Base-by-base conservation (phyloP, 2,888 invertebrate genomes). In the Timema cristinae region DNA sequence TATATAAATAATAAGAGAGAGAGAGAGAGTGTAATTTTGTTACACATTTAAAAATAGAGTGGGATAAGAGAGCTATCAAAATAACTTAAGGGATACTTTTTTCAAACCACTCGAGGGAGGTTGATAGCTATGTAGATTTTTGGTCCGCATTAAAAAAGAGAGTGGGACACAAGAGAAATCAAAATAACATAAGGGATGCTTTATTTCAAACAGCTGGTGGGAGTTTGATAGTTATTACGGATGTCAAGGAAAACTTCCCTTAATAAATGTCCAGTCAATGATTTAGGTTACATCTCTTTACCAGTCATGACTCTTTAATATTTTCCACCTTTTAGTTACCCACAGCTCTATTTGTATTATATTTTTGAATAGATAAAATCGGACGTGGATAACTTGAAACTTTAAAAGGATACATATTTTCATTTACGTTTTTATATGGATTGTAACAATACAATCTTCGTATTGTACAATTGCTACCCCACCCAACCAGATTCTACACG, bases 201-300 rank as follows among this genome's bases (percentile, higher is more conserved):
- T 63, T 63, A 2, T 32, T 63, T 63, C 10, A 7, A 13, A 48
- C 48, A 6, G 9, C 32, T 63, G 9, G 13, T 32, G 61, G 48
- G 54, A 71, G 70, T 71, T 73, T 73, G 73, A 73, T 72, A 73
- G 73, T 72, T 73, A 73, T 73, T 73, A 73, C 72, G 70, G 72
- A 73, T 73, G 73, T 73, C 73, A 72, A 72, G 73, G 68, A 73
- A 73, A 72, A 66, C 68, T 61, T 67, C 11, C 71, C 67, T 47
- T 49, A 50, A 9, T 32, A 11, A 51, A 10, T 8, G 6, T 49
- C 50, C 67, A 67, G 16, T 16, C 67, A 32, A 32, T 32, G 32
- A 32, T 32, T 32, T 32, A 32, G 32, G 32, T 32, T 32, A 4
- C 32, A 32, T 32, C 4, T 32, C 32, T 32, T 32, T 32, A 32